A percentile compares a stretch with the other conserved stretches of the same genome.
Conservation (phyloP, 2,888 invertebrate genomes). For the Drosophila neutralis region DNA sequence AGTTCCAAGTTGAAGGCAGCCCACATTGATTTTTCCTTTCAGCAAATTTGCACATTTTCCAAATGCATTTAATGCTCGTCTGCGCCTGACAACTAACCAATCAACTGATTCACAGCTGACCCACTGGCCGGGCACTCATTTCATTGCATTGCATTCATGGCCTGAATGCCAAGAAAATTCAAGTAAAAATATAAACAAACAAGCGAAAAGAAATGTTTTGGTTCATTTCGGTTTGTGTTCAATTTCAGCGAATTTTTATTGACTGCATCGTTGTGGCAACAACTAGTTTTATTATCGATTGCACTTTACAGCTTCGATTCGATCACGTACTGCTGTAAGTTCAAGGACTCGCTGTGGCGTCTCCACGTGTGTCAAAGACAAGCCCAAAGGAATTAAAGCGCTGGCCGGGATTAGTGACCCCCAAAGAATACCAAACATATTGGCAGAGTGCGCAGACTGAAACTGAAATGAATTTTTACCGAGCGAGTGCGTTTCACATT, state of each 20-base stretch:
- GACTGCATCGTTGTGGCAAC: slow-evolving; percentile 17
- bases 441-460: slow-evolving; percentile 16
- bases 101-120: not conserved
- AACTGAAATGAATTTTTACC: slow-evolving; percentile 22
- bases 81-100: not conserved
- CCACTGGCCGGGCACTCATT: slow-evolving; percentile 3
- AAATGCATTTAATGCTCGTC: slow-evolving; percentile 13
- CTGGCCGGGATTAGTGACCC: not conserved
- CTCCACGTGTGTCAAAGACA: slow-evolving; percentile 52
- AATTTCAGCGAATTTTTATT: slow-evolving; percentile 40
- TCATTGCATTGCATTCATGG: not conserved
- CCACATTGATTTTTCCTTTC: slow-evolving; percentile 57
- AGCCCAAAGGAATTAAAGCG: slow-evolving; percentile 56
- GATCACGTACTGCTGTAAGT: slow-evolving; percentile 37
- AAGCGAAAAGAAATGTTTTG: slow-evolving; percentile 17
- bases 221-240: slow-evolving; percentile 26
- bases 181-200: not conserved
- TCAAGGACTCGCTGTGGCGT: slow-evolving; percentile 44
- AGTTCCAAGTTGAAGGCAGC: slow-evolving; percentile 62
- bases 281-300: slow-evolving; percentile 11
- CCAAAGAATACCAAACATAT: slow-evolving; percentile 27
- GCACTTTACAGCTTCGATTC: slow-evolving; percentile 16
- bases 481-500: slow-evolving; percentile 21
- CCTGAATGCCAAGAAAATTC: slow-evolving; percentile 10
- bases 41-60: slow-evolving; percentile 25